These are phyloP conservation scores for Helicoverpa armigera DNA, from an alignment of 1,140 invertebrate genomes.

Conservation along the genomic window DNA sequence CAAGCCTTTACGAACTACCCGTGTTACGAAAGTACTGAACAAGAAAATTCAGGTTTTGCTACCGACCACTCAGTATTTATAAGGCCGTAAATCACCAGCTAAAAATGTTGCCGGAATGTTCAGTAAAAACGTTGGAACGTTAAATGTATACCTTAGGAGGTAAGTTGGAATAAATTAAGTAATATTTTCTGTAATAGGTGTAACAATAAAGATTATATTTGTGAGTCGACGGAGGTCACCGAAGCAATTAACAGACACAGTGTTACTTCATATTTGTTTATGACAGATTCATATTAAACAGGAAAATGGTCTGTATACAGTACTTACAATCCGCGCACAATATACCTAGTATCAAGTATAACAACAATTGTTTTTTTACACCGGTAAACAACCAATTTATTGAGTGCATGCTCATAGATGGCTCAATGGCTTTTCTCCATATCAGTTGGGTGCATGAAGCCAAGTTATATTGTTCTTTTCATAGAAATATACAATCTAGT, in stretches of 20 bases:
- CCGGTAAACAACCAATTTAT: too few relatives aligned
- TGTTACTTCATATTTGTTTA: background rate
- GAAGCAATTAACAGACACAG: background rate
- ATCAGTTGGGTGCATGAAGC: too few relatives aligned
- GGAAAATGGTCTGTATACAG: background rate
- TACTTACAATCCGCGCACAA: background rate
- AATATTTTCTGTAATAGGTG: too few relatives aligned
- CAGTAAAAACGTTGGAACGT: conserved; percentile 14
- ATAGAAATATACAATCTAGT: too few relatives aligned
- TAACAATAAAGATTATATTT: too few relatives aligned
- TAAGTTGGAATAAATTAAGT: background rate
- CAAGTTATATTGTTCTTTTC: too few relatives aligned
- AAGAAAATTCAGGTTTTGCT: conserved; percentile 33
- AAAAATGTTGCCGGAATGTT: conserved; percentile 8
- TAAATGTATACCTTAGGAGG: background rate
- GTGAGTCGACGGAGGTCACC: too few relatives aligned
- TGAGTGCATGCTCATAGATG: too few relatives aligned
- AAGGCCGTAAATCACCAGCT: conserved; percentile 16
- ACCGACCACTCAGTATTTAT: conserved; percentile 6
- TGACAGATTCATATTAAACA: background rate
- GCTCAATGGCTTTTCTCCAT: too few relatives aligned
- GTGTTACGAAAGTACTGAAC: conserved; percentile 21
- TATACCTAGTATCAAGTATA: background rate
- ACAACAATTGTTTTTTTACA: background rate
- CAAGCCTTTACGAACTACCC: background rate